Evolutionary conservation across 2,113 vertebrate genomes (phyloP).

Genomic region (Pollachius pollachius): DNA sequence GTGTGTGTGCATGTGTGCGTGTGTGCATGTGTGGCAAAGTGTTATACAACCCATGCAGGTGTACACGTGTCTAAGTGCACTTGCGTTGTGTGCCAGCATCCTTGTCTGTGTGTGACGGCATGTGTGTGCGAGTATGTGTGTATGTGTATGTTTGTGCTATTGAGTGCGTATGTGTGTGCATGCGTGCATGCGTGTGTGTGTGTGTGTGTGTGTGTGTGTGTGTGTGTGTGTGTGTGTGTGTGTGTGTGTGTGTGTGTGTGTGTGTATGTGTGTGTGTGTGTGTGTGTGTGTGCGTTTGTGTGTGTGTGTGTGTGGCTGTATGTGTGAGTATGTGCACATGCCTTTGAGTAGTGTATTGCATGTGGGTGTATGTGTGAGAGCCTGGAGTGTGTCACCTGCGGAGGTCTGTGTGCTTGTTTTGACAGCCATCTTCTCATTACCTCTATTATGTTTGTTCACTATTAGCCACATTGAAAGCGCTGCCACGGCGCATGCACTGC

Average conservation of each 20-base stretch:
- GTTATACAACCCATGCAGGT: background rate
- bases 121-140: too few relatives aligned
- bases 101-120: background rate
- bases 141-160: too few relatives aligned
- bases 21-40: background rate
- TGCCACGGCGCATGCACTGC: background rate
- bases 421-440: slow-evolving; percentile 26
- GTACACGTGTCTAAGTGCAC: slow-evolving; percentile 2
- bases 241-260: background rate
- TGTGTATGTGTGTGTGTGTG: too few relatives aligned
- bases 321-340: background rate
- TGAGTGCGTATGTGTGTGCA: too few relatives aligned
- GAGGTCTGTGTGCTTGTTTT: slow-evolving; percentile 28
- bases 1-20: background rate
- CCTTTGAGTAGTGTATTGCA: slow-evolving; percentile 2
- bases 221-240: background rate
- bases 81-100: background rate
- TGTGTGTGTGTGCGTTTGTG: too few relatives aligned
- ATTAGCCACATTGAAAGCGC: slow-evolving; percentile 34
- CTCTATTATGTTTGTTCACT: slow-evolving; percentile 8
- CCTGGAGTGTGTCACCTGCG: slow-evolving; percentile 13
- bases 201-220: slow-evolving; percentile 14
- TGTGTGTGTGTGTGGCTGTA: too few relatives aligned
- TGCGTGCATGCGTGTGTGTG: slow-evolving; percentile 7
- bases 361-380: slow-evolving; percentile 12